Conservation (phyloP, 2,888 invertebrate species). For the Labia minor region DNA sequence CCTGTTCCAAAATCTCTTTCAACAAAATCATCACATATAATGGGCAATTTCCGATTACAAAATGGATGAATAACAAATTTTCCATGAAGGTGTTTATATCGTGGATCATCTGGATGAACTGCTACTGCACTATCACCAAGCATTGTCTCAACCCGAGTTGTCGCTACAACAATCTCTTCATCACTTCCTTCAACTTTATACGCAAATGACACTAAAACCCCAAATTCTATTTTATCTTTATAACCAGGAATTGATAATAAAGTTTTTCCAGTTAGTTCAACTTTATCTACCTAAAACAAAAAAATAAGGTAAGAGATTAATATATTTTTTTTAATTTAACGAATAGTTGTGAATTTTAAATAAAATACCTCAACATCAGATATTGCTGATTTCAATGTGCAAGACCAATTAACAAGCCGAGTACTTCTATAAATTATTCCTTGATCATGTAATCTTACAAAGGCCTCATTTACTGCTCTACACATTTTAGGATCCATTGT, state of each 20-base stretch:
- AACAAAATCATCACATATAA: conserved; percentile 87
- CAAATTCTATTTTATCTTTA: conserved; percentile 82
- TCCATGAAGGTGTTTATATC: conserved; percentile 75
- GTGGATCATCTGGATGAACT: conserved; percentile 84
- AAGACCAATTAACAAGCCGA: conserved; percentile 97
- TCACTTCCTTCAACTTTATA: conserved; percentile 63
- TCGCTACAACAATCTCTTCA: conserved; percentile 86
- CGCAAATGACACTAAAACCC: conserved; percentile 82
- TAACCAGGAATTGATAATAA: conserved; percentile 84
- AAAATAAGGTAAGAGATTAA: neutral
- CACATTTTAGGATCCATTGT: conserved; percentile 91
- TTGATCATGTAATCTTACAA: conserved; percentile 76
- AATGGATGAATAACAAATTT: conserved; percentile 82
- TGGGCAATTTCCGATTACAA: conserved; percentile 65
- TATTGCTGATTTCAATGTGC: conserved; percentile 89
- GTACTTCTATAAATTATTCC: conserved; percentile 87
- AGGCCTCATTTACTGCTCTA: conserved; percentile 86
- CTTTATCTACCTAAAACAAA: conserved; percentile 64
- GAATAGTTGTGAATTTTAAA: no score
- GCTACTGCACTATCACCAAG: conserved; percentile 94
- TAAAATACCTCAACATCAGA: conserved; percentile 84
- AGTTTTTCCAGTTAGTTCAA: conserved; percentile 77
- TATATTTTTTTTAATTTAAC: neutral
- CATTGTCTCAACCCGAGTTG: conserved; percentile 98
- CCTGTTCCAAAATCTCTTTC: conserved; percentile 93